phyloP scores from a whole-genome alignment of 2,113 vertebrate species.

The Ifrita kowaldi region DNA sequence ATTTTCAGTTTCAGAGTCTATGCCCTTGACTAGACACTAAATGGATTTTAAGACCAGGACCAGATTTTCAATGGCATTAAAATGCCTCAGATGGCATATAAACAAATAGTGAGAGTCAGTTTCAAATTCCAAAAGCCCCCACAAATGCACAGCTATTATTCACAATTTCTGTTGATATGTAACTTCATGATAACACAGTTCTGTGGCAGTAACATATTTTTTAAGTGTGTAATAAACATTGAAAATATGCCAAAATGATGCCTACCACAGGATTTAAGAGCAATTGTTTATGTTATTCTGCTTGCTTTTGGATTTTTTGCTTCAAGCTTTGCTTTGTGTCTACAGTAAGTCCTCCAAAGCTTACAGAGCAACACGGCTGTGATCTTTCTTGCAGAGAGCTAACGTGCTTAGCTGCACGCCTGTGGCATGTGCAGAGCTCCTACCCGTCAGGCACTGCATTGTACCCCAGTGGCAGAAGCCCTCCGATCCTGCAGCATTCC shows the following conservation, averaged over 20 bases:
- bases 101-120: neutral
- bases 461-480: neutral
- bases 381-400: neutral
- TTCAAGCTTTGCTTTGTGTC: neutral
- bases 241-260: conserved; percentile 39
- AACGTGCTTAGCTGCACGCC: neutral
- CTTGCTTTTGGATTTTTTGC: neutral
- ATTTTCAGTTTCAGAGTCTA: neutral
- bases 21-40: neutral
- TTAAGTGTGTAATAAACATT: conserved; percentile 27
- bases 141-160: neutral
- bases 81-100: neutral
- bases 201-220: conserved; percentile 21
- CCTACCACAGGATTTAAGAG: conserved; percentile 21
- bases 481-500: rapidly evolving
- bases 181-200: conserved; percentile 7
- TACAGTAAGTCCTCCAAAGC: neutral
- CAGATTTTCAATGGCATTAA: neutral
- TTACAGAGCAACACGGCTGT: neutral
- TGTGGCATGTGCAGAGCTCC: neutral
- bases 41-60: neutral
- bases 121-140: neutral
- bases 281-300: conserved; percentile 10
- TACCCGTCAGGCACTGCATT: neutral
- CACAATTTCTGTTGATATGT: conserved; percentile 16